These are phyloP conservation scores for Canis aureus DNA, from an alignment of 2,113 vertebrate genomes.

Conservation along the genomic window DNA sequence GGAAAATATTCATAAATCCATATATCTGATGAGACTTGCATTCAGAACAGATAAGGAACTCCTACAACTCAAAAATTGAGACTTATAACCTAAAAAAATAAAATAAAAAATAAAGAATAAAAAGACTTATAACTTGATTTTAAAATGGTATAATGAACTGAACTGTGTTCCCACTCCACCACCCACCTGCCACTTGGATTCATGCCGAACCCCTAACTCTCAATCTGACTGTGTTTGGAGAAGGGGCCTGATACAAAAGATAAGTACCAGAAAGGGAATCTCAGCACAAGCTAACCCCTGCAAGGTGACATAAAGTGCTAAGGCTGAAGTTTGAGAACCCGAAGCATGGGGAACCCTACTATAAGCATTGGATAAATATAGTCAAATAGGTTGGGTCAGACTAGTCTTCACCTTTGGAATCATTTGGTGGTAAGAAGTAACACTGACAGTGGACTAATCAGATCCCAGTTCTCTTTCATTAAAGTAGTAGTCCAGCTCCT, in stretches of 20 bases:
- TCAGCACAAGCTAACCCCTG: not conserved
- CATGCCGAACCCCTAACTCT: not conserved
- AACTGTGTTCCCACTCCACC: not conserved
- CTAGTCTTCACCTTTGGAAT: not conserved
- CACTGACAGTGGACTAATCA: not conserved
- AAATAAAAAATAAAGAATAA: not conserved
- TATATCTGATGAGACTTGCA: not conserved
- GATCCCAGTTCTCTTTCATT: not conserved
- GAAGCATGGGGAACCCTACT: not conserved
- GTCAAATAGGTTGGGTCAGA: not conserved
- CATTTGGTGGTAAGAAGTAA: not conserved
- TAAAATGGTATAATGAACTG: not conserved
- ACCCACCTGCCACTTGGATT: not conserved
- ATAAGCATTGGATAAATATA: not conserved
- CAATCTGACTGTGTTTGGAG: not conserved
- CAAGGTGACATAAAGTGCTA: not conserved
- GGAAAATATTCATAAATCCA: not conserved
- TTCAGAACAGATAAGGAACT: conserved; percentile 18
- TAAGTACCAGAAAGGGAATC: not conserved
- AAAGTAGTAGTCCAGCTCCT: not conserved
- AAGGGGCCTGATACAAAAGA: not conserved
- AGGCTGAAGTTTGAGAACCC: not conserved
- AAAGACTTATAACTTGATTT: not conserved
- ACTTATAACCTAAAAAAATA: not conserved
- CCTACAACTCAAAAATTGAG: not conserved